These are phyloP conservation scores for Tichodroma muraria DNA, from an alignment of 2,113 vertebrate genomes.

Conservation along the genomic window DNA sequence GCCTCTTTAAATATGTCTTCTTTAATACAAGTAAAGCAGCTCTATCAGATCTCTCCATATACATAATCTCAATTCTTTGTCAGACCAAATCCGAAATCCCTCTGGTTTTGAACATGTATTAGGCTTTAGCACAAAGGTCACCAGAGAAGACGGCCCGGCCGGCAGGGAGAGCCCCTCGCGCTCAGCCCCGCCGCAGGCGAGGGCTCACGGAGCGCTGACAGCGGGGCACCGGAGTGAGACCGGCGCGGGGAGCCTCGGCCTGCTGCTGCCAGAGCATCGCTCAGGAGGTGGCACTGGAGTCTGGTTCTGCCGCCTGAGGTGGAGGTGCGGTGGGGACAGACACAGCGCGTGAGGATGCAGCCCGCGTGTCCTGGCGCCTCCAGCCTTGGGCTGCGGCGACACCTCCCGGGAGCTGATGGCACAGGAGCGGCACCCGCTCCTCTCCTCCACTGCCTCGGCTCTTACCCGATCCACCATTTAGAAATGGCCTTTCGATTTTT, in stretches of 20 bases:
- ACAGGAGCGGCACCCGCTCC: not conserved
- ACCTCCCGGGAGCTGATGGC: conserved; percentile 31
- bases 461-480: fast-evolving
- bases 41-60: fast-evolving
- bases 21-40: not conserved
- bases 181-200: not conserved
- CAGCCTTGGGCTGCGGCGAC: conserved; percentile 61
- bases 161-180: not conserved
- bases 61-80: not conserved
- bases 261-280: not conserved
- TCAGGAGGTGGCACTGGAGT: fast-evolving
- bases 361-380: fast-evolving
- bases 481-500: not conserved
- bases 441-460: fast-evolving
- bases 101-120: not conserved
- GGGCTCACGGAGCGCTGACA: fast-evolving
- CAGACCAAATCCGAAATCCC: not conserved
- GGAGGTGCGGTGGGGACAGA: fast-evolving
- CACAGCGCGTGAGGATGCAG: not conserved
- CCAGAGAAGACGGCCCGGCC: not conserved
- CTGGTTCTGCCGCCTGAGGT: too few relatives aligned
- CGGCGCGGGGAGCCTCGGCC: not conserved
- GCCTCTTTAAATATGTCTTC: not conserved
- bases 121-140: not conserved
- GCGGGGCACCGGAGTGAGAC: fast-evolving